Conservation (phyloP, 2,888 invertebrate genomes). For the Helleia helle region DNA sequence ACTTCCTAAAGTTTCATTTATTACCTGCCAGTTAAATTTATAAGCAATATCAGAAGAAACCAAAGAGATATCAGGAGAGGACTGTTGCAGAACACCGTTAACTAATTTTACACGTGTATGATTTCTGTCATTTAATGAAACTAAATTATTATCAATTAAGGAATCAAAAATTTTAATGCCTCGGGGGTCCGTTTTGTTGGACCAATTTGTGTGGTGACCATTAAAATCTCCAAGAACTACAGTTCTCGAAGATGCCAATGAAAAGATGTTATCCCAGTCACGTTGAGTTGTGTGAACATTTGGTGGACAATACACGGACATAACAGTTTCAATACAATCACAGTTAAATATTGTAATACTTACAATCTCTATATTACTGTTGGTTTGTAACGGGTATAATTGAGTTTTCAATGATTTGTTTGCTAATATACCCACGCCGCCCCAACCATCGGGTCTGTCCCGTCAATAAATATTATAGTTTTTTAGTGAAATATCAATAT, state of each 20-base stretch:
- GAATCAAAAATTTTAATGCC: neutral
- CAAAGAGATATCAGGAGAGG: neutral
- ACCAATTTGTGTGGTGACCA: constrained; percentile 4
- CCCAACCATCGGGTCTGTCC: neutral
- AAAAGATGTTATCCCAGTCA: constrained; percentile 16
- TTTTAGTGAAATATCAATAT: neutral
- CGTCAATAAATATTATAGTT: neutral
- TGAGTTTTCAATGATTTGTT: neutral
- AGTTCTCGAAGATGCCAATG: neutral
- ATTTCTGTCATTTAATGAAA: neutral
- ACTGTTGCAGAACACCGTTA: neutral
- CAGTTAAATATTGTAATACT: constrained; percentile 14
- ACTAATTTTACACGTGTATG: neutral
- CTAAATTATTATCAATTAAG: neutral
- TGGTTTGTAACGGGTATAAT: too few relatives aligned
- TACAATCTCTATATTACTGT: neutral
- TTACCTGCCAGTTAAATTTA: neutral
- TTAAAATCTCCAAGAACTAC: constrained; percentile 3
- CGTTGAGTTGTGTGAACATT: constrained; percentile 5
- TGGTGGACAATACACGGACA: constrained; percentile 15
- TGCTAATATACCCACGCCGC: neutral
- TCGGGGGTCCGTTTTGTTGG: neutral
- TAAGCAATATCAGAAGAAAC: neutral
- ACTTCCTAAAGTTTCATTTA: neutral
- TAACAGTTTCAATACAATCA: constrained; percentile 13